phyloP scores from a whole-genome alignment of 2,113 vertebrate genomes.

The Ovis canadensis region DNA sequence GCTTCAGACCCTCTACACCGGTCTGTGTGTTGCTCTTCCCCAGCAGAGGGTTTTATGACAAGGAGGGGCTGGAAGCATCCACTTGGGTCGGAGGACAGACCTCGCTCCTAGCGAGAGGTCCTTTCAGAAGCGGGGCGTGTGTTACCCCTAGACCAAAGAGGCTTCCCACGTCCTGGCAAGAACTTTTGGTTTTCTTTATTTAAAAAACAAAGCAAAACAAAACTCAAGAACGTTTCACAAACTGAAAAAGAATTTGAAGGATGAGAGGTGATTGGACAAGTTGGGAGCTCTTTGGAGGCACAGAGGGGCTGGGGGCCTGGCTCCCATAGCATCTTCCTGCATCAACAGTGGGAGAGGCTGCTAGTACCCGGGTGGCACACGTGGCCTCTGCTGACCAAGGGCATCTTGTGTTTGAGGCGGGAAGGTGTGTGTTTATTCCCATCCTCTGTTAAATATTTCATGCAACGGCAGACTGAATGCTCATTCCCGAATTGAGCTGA shows the following conservation, averaged over 20 bases:
- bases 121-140: rapidly evolving
- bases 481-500: rapidly evolving
- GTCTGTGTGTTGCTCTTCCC: neutral
- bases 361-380: rapidly evolving
- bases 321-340: rapidly evolving
- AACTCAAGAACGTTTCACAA: neutral
- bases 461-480: rapidly evolving
- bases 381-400: neutral
- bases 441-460: neutral
- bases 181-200: neutral
- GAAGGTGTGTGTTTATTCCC: neutral
- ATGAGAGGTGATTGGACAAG: rapidly evolving
- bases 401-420: neutral
- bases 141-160: neutral
- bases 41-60: neutral
- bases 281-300: too few species aligned
- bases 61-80: rapidly evolving
- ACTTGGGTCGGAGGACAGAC: rapidly evolving
- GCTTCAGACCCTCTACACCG: rapidly evolving
- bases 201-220: neutral
- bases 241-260: neutral
- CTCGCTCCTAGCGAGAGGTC: rapidly evolving
- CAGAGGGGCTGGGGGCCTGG: rapidly evolving
- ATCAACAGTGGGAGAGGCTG: rapidly evolving
- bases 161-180: neutral